A percentile compares a stretch with the other conserved stretches of the same genome.
phyloP scores from a whole-genome alignment of 2,113 vertebrate species.

The Sorex araneus region DNA sequence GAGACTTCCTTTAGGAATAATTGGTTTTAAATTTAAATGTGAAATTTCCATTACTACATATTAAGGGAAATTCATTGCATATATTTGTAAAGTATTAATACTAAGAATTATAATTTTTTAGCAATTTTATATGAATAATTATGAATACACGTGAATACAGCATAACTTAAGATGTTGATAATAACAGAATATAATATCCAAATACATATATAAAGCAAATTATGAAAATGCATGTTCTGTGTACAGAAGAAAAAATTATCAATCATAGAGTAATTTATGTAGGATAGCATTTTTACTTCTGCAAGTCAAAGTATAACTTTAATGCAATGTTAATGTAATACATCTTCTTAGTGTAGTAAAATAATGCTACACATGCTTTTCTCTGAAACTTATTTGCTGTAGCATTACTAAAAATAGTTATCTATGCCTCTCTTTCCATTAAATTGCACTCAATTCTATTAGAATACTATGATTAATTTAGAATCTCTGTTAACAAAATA shows the following conservation, averaged over 20 bases:
- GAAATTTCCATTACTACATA: neutral
- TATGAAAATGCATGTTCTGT: neutral
- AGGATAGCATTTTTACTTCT: neutral
- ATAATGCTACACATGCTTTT: neutral
- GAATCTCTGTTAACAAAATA: neutral
- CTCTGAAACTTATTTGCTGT: neutral
- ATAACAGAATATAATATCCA: neutral
- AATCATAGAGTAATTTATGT: neutral
- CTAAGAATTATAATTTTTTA: neutral
- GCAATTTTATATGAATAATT: neutral
- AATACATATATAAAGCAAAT: neutral
- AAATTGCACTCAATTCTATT: neutral
- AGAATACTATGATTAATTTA: conserved; percentile 7
- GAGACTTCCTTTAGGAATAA: neutral
- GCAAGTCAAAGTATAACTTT: neutral
- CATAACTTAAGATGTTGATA: neutral
- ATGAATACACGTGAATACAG: neutral
- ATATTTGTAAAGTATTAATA: neutral
- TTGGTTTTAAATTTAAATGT: neutral
- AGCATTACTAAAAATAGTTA: neutral
- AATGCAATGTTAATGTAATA: neutral
- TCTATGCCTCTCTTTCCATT: neutral
- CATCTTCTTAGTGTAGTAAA: neutral
- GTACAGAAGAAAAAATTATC: neutral
- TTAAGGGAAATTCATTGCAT: neutral